These are phyloP conservation scores for Clusia tigrina DNA, from an alignment of 2,888 invertebrate species.

Conservation along the genomic window DNA sequence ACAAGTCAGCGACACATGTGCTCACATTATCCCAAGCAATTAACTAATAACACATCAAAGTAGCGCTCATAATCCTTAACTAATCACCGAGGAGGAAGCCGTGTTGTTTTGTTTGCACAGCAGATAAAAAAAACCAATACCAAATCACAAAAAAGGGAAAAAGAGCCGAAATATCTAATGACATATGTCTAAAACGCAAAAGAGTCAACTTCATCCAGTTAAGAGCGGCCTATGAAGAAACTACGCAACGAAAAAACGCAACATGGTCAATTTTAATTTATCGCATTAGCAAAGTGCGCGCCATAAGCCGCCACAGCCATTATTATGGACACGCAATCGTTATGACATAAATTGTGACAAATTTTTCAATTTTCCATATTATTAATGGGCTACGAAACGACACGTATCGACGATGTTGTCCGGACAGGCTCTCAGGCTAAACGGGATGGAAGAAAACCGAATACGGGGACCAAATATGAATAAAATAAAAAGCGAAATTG, in stretches of 20 bases:
- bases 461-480: background rate
- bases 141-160: background rate
- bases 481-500: background rate
- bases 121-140: background rate
- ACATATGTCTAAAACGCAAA: background rate
- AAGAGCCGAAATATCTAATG: background rate
- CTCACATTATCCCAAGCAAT: background rate
- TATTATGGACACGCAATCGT: conserved; percentile 7
- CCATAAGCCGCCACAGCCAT: background rate
- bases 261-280: conserved; percentile 10
- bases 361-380: conserved; percentile 9
- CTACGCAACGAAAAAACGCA: background rate
- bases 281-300: conserved; percentile 6
- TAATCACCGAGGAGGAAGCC: background rate
- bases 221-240: background rate
- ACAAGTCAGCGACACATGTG: background rate
- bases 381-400: background rate
- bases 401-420: background rate
- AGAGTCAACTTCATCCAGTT: background rate
- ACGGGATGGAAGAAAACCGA: too few species aligned
- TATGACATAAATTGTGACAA: conserved; percentile 9
- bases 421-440: too few species aligned
- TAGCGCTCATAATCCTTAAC: background rate
- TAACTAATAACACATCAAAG: conserved; percentile 4
- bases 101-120: background rate